Percentiles rank a stretch among this genome's conserved stretches.
phyloP scores from a whole-genome alignment of 2,888 invertebrate species.

The Onthophagus sagittarius region DNA sequence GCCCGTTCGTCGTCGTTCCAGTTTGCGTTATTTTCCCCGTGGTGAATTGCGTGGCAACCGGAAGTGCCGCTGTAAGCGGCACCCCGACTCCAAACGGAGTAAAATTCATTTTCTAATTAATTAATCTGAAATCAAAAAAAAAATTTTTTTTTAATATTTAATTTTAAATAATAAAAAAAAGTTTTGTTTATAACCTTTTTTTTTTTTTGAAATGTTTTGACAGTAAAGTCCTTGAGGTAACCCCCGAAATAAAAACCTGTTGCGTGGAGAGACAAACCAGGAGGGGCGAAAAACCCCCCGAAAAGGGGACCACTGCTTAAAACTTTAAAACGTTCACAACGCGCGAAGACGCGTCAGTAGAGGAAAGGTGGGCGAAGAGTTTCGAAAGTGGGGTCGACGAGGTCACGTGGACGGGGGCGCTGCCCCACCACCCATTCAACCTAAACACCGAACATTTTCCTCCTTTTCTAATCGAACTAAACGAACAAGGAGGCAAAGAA shows the following conservation, averaged over 20 bases:
- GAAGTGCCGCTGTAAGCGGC: constrained; percentile 55
- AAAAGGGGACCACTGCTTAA: not conserved
- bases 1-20: constrained; percentile 61
- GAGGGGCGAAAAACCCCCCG: not conserved
- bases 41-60: constrained; percentile 58
- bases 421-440: not conserved
- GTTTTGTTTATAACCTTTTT: not conserved
- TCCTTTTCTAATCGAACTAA: not conserved
- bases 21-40: constrained; percentile 68
- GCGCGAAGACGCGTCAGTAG: not conserved
- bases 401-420: not conserved
- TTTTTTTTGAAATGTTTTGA: not conserved
- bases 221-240: not conserved
- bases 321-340: not conserved
- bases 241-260: not conserved
- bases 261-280: not conserved
- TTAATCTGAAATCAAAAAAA: constrained; percentile 29
- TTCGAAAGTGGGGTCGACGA: not conserved
- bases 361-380: not conserved
- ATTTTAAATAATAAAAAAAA: constrained; percentile 2
- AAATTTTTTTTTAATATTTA: not conserved
- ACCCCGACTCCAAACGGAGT: constrained; percentile 66
- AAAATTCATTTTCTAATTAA: constrained; percentile 79
- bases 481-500: not conserved
- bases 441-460: not conserved